These are phyloP conservation scores for Myotis lucifugus DNA, from an alignment of 2,113 vertebrate genomes.

Conservation along the genomic window DNA sequence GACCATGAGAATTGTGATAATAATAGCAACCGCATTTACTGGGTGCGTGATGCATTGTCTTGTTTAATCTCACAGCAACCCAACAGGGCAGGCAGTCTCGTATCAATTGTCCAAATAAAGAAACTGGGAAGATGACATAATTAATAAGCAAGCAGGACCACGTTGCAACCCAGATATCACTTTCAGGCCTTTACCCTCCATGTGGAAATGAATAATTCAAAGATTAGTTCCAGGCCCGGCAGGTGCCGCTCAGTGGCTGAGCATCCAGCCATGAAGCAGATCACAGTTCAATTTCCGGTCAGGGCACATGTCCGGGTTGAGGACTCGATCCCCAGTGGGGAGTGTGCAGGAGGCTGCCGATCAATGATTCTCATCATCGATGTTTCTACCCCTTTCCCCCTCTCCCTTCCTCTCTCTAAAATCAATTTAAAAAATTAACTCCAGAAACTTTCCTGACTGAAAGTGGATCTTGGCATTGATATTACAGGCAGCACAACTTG, in stretches of 20 bases:
- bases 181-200: background rate
- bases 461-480: background rate
- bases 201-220: background rate
- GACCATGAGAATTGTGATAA: accelerated
- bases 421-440: background rate
- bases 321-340: too few relatives aligned
- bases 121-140: background rate
- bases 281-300: too few relatives aligned
- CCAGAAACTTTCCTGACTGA: background rate
- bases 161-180: background rate
- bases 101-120: background rate
- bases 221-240: background rate
- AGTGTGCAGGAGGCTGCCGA: too few relatives aligned
- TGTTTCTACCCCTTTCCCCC: too few relatives aligned
- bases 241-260: too few relatives aligned
- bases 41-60: accelerated
- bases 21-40: background rate
- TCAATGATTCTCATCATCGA: too few relatives aligned
- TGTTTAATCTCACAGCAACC: background rate
- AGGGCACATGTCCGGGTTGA: too few relatives aligned
- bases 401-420: too few relatives aligned
- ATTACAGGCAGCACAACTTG: background rate
- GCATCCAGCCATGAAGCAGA: too few relatives aligned
- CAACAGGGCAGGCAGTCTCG: accelerated
- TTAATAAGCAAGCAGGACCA: background rate